Evolutionary conservation across 1,140 invertebrate species (phyloP), one percentile per base, ranked within the genome.

Genomic region (Nixonia krombeini): DNA sequence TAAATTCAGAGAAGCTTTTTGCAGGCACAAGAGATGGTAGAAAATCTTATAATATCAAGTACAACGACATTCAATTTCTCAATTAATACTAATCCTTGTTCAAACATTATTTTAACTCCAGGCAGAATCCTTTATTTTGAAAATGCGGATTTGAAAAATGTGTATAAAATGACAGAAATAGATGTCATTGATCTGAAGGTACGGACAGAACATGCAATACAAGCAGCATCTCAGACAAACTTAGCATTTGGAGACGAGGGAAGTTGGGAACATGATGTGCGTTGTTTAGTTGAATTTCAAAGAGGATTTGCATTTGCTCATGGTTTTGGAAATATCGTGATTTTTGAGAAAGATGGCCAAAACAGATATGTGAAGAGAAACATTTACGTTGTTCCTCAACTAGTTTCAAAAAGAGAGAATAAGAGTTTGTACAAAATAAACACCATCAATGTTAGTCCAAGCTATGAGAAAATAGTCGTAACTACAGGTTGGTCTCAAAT

Each of bases 1-100:
- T 93, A 66, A 91, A 90, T 16, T 86, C 90, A 10, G 93, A 95
- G 61, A 83, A 91, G 53, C 85, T 95, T 6, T 81, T 96, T 40
- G 90, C 91, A 17, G 94, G 94, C 0, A 94, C 92, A 0, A 84
- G 87, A 35, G 89, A 88, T 66, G 93, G 93, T 37, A 37, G 7
- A 1, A 13, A 37, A 15, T n/a, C n/a, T n/a, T n/a, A n/a, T n/a
- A n/a, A n/a, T n/a, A n/a, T n/a, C n/a, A n/a, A n/a, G n/a, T n/a
- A n/a, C n/a, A n/a, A n/a, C n/a, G n/a, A n/a, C n/a, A n/a, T n/a
- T n/a, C n/a, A n/a, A n/a, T n/a, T n/a, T n/a, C n/a, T n/a, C n/a
- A n/a, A n/a, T n/a, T n/a, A n/a, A n/a, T n/a, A n/a, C n/a, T n/a
- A n/a, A n/a, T n/a, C n/a, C n/a, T n/a, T n/a, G n/a, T n/a, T n/a